phyloP scores from a whole-genome alignment of 2,797 vertebrate genomes.

The Leuciscus waleckii region DNA sequence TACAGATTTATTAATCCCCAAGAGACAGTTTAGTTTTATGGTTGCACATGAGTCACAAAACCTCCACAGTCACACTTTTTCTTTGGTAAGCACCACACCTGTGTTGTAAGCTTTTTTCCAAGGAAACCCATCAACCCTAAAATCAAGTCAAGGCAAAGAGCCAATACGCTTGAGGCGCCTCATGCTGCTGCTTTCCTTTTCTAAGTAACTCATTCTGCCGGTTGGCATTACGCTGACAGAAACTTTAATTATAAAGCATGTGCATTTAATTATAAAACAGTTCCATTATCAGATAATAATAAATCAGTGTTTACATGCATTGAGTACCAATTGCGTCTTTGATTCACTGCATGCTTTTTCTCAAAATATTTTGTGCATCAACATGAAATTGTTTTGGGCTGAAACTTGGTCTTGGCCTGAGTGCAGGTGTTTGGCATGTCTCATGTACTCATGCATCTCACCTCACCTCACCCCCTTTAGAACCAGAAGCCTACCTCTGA shows the following conservation, averaged over 20 bases:
- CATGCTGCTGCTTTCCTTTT: not conserved
- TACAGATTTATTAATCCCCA: not conserved
- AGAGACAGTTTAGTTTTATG: not conserved
- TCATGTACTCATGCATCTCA: not conserved
- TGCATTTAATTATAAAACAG: not conserved
- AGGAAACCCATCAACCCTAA: not conserved
- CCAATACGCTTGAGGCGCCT: not conserved
- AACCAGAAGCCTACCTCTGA: conserved; percentile 96
- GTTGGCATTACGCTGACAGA: not conserved
- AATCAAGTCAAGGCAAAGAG: conserved; percentile 1
- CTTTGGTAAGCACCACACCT: not conserved
- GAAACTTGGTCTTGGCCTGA: not conserved
- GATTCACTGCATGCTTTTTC: not conserved
- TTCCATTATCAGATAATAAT: not conserved
- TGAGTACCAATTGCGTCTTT: not conserved
- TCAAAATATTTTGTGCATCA: not conserved
- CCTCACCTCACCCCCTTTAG: conserved; percentile 66
- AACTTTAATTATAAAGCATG: not conserved
- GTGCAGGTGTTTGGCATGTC: not conserved
- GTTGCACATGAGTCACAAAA: not conserved
- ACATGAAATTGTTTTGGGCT: not conserved
- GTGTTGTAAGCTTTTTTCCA: not conserved
- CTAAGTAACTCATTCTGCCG: not conserved
- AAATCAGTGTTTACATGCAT: not conserved
- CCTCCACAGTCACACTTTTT: not conserved